phyloP scores from a whole-genome alignment of 2,888 invertebrate species.

The Trichopoda pennipes region DNA sequence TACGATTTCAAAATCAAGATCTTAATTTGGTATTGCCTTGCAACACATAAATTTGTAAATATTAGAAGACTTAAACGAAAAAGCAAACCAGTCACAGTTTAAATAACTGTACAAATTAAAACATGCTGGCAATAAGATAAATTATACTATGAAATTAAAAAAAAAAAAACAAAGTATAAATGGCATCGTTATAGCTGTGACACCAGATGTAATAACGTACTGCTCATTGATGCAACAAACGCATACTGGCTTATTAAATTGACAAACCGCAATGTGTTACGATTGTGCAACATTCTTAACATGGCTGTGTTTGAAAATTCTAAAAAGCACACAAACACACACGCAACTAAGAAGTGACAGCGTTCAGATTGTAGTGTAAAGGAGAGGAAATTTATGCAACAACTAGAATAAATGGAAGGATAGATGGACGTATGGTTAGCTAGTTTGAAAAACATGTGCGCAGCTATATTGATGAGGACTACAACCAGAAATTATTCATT shows the following conservation, averaged over 20 bases:
- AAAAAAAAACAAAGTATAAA: slow-evolving; percentile 18
- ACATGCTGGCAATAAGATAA: slow-evolving; percentile 25
- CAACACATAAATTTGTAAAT: slow-evolving; percentile 44
- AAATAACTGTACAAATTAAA: slow-evolving; percentile 56
- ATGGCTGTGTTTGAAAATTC: slow-evolving; percentile 17
- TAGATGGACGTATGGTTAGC: background rate
- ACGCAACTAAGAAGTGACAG: background rate
- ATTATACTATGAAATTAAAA: slow-evolving; percentile 2
- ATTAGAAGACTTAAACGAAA: slow-evolving; percentile 20
- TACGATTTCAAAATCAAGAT: slow-evolving; percentile 55
- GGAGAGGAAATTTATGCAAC: background rate
- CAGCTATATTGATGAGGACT: slow-evolving; percentile 1
- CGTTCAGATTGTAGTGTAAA: too few relatives aligned
- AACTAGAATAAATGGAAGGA: slow-evolving; percentile 7
- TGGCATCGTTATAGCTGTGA: slow-evolving; percentile 51
- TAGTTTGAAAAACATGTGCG: background rate
- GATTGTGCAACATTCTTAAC: slow-evolving; percentile 66
- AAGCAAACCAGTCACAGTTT: slow-evolving; percentile 44
- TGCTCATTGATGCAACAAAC: slow-evolving; percentile 33
- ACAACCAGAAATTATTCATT: slow-evolving; percentile 33
- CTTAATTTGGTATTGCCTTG: slow-evolving; percentile 63
- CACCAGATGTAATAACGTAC: slow-evolving; percentile 38
- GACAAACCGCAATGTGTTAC: slow-evolving; percentile 38
- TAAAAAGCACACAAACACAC: background rate
- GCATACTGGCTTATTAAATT: background rate